Evolutionary conservation across 1,140 invertebrate genomes (phyloP).

Genomic region (Zaprionus ornatus): DNA sequence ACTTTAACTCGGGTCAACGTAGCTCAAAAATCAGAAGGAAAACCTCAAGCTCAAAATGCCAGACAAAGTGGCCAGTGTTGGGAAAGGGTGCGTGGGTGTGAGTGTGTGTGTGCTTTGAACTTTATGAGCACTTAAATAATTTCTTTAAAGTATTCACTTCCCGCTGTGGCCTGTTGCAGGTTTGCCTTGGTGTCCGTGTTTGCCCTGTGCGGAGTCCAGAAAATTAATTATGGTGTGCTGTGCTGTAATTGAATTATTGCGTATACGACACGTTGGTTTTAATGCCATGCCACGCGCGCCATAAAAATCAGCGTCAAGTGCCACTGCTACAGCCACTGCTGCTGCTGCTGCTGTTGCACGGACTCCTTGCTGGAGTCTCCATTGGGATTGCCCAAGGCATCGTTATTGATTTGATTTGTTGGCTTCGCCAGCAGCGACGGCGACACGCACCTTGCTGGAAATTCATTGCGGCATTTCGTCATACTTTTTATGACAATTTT

Average conservation of each 20-base stretch:
- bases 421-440: background rate
- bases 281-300: constrained; percentile 50
- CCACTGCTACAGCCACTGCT: constrained; percentile 3
- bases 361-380: constrained; percentile 2
- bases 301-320: constrained; percentile 45
- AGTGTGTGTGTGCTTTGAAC: no score
- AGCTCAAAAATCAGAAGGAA: background rate
- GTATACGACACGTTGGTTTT: constrained; percentile 53
- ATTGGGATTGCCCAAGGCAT: constrained; percentile 15
- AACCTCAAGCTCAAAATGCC: background rate
- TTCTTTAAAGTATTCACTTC: constrained; percentile 14
- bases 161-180: constrained; percentile 1
- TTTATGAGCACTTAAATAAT: background rate
- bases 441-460: constrained; percentile 46
- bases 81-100: background rate
- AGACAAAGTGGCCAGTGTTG: background rate
- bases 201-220: background rate
- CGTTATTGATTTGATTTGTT: constrained; percentile 62
- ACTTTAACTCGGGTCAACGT: constrained; percentile 2
- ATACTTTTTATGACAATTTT: constrained; percentile 59
- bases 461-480: constrained; percentile 37
- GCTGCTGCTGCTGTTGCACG: background rate
- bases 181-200: no score
- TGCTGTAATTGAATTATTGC: constrained; percentile 59
- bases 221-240: constrained; percentile 46